phyloP scores from a whole-genome alignment of 2,888 invertebrate species.

The Baccha elongata region DNA sequence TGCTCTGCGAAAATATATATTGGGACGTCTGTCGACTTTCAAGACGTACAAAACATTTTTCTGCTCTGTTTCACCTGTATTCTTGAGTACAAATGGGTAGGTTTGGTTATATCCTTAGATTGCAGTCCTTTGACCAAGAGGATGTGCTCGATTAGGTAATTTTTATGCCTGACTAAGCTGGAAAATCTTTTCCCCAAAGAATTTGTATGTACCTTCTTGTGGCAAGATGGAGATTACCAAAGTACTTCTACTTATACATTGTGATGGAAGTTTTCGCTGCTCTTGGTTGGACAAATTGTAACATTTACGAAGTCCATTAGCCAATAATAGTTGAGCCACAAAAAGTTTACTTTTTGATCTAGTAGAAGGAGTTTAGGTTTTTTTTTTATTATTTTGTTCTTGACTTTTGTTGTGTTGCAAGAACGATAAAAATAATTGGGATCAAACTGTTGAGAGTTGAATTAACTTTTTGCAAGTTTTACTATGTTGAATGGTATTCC shows the following conservation, averaged over 20 bases:
- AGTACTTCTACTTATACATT: conserved; percentile 52
- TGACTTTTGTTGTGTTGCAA: background rate
- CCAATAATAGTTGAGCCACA: conserved; percentile 33
- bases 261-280: background rate
- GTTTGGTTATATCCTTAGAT: conserved; percentile 56
- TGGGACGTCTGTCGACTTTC: conserved; percentile 13
- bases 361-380: conserved; percentile 6
- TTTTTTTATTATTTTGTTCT: background rate
- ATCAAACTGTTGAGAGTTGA: conserved; percentile 28
- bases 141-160: conserved; percentile 71
- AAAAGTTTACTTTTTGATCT: background rate
- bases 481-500: conserved; percentile 4
- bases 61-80: conserved; percentile 64
- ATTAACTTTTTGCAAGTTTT: background rate
- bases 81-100: conserved; percentile 37
- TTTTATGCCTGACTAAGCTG: conserved; percentile 55
- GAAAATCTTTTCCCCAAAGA: conserved; percentile 48
- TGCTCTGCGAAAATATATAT: conserved; percentile 1
- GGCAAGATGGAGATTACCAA: conserved; percentile 34
- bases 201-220: conserved; percentile 47
- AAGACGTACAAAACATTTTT: conserved; percentile 53
- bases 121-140: conserved; percentile 69
- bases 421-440: conserved; percentile 14
- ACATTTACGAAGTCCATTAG: conserved; percentile 61
- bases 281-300: conserved; percentile 19